These are phyloP conservation scores for Leucania comma DNA, from an alignment of 2,888 invertebrate genomes.

Conservation along the genomic window DNA sequence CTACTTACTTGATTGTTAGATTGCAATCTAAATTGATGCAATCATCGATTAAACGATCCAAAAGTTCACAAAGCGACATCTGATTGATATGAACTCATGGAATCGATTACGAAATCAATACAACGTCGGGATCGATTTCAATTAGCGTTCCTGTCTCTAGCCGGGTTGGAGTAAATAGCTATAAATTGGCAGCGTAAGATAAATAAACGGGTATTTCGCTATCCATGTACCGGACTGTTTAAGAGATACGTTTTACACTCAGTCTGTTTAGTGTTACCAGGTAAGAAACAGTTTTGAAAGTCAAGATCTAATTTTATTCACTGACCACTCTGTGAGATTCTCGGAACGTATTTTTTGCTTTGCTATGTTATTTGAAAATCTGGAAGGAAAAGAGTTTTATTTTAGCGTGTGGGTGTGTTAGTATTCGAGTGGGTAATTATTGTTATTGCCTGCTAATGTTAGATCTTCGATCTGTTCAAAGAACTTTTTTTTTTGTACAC, in stretches of 20 bases:
- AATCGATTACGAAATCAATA: slow-evolving; percentile 53
- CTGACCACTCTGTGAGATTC: slow-evolving; percentile 47
- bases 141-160: slow-evolving; percentile 35
- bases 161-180: slow-evolving; percentile 45
- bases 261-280: slow-evolving; percentile 59
- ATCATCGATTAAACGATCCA: slow-evolving; percentile 32
- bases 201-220: slow-evolving; percentile 63
- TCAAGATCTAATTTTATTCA: slow-evolving; percentile 54
- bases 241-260: slow-evolving; percentile 46
- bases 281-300: slow-evolving; percentile 35
- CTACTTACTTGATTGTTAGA: slow-evolving; percentile 4
- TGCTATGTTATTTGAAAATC: slow-evolving; percentile 27
- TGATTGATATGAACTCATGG: slow-evolving; percentile 49
- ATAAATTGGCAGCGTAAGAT: slow-evolving; percentile 61
- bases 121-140: slow-evolving; percentile 41
- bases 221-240: slow-evolving; percentile 54
- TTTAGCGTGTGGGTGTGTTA: slow-evolving; percentile 11
- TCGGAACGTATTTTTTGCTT: slow-evolving; percentile 45
- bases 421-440: slow-evolving; percentile 22
- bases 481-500: neutral
- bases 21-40: slow-evolving; percentile 39
- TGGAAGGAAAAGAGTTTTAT: slow-evolving; percentile 10
- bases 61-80: slow-evolving; percentile 26
- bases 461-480: slow-evolving; percentile 16
- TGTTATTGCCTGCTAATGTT: slow-evolving; percentile 4